phyloP scores from a whole-genome alignment of 2,888 invertebrate genomes.

The Marronus borbonicus region DNA sequence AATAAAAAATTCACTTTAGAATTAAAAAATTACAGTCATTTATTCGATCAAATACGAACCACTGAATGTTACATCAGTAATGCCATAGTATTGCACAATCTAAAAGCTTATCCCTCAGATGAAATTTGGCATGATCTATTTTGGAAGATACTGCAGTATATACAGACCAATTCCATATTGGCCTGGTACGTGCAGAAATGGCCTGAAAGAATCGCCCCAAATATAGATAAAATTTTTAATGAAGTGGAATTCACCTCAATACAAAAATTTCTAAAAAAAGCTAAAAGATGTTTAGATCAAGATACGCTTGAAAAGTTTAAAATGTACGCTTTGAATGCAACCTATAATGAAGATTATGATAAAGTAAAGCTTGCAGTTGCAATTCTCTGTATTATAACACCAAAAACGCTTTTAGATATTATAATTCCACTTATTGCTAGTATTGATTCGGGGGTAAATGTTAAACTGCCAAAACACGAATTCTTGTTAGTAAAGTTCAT shows the following conservation, averaged over 20 bases:
- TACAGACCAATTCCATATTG: neutral
- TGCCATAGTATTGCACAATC: neutral
- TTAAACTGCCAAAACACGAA: neutral
- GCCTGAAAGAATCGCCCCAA: neutral
- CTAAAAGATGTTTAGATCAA: neutral
- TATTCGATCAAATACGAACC: constrained; percentile 19
- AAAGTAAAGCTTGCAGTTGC: constrained; percentile 14
- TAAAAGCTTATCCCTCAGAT: constrained; percentile 8
- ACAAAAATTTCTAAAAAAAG: neutral
- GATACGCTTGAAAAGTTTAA: constrained; percentile 3
- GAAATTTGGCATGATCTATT: constrained; percentile 17
- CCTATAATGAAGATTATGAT: neutral
- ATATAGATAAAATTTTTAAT: neutral
- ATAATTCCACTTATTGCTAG: neutral
- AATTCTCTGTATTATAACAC: constrained; percentile 10
- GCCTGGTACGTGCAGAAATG: constrained; percentile 6
- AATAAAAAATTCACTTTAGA: neutral
- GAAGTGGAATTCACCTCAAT: neutral
- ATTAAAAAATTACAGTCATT: constrained; percentile 6
- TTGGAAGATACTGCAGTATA: neutral
- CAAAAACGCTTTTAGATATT: neutral
- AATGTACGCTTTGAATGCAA: neutral
- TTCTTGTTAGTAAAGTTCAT: constrained; percentile 20
- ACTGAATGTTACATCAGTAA: neutral
- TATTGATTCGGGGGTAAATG: neutral